Base-by-base conservation (phyloP, 2,888 invertebrate genomes). In the Stenotaenia linearis region DNA sequence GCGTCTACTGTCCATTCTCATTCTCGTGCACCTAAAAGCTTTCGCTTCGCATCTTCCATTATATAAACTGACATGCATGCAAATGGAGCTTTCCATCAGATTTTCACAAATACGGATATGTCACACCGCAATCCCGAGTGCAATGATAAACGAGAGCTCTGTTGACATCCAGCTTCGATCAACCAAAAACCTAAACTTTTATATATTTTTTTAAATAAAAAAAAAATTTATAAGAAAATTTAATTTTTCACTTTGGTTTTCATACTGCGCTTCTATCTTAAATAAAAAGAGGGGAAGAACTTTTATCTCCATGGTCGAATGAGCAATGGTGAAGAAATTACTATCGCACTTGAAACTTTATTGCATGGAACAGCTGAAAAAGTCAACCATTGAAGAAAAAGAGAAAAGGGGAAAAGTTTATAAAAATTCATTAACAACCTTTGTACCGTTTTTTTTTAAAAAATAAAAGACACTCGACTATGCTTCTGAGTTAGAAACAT, bases 291-390 rank as follows among this genome's bases (percentile, higher is more conserved):
- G 18, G 18, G 18, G 25, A 25, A 69, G 28, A 28, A 69, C 69
- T 69, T n/a, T 69, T 69, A 69, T 69, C 69, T 69, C 69, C n/a
- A 69, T 28, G 69, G 69, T 10, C 69, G 69, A 69, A 25, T 69
- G 69, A 69, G 69, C 69, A 69, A 69, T 69, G 69, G 69, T 25
- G 69, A 28, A 69, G 28, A 69, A 69, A 69, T 69, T 28, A 69
- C 69, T 69, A 69, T 69, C 69, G 25, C 69, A 69, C 69, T 69
- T 69, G 69, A 69, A 25, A 69, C 69, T 69, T 69, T 69, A 69
- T 69, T 69, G 69, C 69, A 69, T 28, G 69, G 69, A 69, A 69
- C 69, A 69, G 69, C 69, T 69, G 69, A 69, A 69, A 21, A n/a
- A 69, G 69, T 69, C 69, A 69, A 23, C 69, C 69, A 69, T 18